phyloP scores from a whole-genome alignment of 2,113 vertebrate species.

The Nycticryphes semicollaris region DNA sequence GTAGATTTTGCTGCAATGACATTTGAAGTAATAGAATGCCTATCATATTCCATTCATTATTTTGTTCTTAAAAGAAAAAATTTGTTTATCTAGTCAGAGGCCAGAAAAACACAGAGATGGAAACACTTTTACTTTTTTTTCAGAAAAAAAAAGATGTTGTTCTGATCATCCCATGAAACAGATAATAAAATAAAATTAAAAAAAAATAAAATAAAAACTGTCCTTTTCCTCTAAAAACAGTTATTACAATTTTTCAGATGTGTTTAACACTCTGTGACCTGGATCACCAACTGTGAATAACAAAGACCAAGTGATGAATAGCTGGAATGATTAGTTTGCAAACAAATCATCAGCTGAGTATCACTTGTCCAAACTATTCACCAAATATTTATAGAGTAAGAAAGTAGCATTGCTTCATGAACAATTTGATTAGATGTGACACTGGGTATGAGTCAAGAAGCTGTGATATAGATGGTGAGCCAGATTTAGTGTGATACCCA shows the following conservation, averaged over 20 bases:
- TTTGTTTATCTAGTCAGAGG: neutral
- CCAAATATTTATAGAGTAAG: constrained; percentile 51
- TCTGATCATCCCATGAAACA: neutral
- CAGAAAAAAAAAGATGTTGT: neutral
- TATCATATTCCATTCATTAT: neutral
- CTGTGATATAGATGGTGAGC: neutral
- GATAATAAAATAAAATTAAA: neutral
- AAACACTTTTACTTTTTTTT: neutral
- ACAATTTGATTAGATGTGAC: neutral
- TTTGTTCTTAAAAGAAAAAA: neutral
- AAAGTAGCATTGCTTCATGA: constrained; percentile 14
- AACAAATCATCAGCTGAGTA: constrained; percentile 46
- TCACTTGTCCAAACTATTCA: constrained; percentile 43
- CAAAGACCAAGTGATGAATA: constrained; percentile 14
- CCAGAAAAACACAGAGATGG: neutral
- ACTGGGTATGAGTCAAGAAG: neutral
- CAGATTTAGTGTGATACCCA: neutral
- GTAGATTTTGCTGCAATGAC: neutral
- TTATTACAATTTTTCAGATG: neutral
- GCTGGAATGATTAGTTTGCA: constrained; percentile 46
- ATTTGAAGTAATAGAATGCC: neutral
- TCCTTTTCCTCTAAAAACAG: neutral
- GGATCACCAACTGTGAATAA: constrained; percentile 6
- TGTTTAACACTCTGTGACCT: neutral
- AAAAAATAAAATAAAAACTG: neutral